Percentiles rank a stretch among this genome's conserved stretches.
Conservation (phyloP, 2,888 invertebrate species). For the Cacoxenus indagator region DNA sequence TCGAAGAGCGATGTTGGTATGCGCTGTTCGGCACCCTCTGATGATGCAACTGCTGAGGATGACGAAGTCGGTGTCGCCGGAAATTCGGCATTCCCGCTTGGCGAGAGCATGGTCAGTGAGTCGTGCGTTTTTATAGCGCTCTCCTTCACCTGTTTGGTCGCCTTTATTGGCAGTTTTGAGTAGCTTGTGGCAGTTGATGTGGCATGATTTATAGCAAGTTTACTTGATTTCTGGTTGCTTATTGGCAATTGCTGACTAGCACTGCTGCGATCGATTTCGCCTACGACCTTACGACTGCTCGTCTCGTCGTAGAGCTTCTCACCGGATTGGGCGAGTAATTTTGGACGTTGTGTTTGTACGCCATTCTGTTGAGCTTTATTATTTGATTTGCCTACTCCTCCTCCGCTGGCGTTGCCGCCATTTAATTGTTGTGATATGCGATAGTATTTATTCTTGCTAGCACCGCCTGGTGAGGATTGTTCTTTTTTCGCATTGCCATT, state of each 20-base stretch:
- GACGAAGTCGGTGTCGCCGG: background rate
- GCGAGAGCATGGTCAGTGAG: slow-evolving; percentile 14
- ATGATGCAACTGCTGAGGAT: background rate
- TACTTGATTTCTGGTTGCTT: slow-evolving; percentile 4
- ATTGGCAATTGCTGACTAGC: background rate
- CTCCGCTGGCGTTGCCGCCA: slow-evolving; percentile 29
- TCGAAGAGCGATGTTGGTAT: slow-evolving; percentile 81
- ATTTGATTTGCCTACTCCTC: slow-evolving; percentile 66
- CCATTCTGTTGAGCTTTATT: slow-evolving; percentile 56
- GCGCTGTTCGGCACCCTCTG: slow-evolving; percentile 69
- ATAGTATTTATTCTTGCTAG: slow-evolving; percentile 55
- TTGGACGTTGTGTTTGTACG: slow-evolving; percentile 43
- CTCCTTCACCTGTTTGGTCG: slow-evolving; percentile 70
- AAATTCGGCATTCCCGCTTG: background rate
- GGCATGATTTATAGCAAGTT: background rate
- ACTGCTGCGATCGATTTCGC: slow-evolving; percentile 45
- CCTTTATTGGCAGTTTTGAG: slow-evolving; percentile 65
- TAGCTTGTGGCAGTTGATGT: slow-evolving; percentile 39
- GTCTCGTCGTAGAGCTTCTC: slow-evolving; percentile 57
- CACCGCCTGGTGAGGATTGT: slow-evolving; percentile 33
- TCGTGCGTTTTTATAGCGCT: slow-evolving; percentile 38
- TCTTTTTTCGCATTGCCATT: slow-evolving; percentile 46
- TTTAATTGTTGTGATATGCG: slow-evolving; percentile 53
- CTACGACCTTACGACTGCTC: slow-evolving; percentile 53
- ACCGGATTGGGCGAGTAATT: slow-evolving; percentile 34